These are phyloP conservation scores for Sitta europaea DNA, from an alignment of 2,113 vertebrate species.

Conservation along the genomic window DNA sequence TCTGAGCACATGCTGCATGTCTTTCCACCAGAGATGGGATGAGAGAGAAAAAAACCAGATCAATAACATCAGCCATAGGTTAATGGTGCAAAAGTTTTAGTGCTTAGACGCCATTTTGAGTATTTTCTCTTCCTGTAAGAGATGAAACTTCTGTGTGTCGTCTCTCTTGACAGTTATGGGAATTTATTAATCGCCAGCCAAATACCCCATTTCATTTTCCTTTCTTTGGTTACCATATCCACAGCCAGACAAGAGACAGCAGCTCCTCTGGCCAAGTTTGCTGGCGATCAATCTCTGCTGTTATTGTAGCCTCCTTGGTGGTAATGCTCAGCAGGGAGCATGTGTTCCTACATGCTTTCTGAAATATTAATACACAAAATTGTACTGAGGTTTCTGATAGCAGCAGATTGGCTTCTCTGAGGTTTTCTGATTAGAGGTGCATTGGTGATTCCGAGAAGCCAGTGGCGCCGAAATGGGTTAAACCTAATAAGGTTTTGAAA, in stretches of 20 bases:
- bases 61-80: background rate
- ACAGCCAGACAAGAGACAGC: constrained; percentile 60
- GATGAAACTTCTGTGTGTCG: background rate
- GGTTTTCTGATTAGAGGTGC: constrained; percentile 81
- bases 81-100: background rate
- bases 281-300: constrained; percentile 46
- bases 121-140: constrained; percentile 61
- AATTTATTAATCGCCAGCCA: constrained; percentile 72
- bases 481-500: constrained; percentile 88
- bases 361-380: constrained; percentile 92
- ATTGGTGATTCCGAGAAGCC: constrained; percentile 85
- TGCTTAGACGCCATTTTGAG: background rate
- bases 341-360: constrained; percentile 74
- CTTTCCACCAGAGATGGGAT: background rate
- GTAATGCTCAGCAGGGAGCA: constrained; percentile 78
- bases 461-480: constrained; percentile 84
- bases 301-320: constrained; percentile 64
- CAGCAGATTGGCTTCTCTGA: constrained; percentile 79
- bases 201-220: constrained; percentile 68
- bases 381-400: constrained; percentile 83
- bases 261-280: constrained; percentile 7
- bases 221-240: constrained; percentile 40
- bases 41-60: background rate
- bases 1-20: background rate
- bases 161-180: constrained; percentile 60